Percentiles rank a stretch among this genome's conserved stretches.
Evolutionary conservation across 2,113 vertebrate species (phyloP).

Genomic region (Vidua chalybeata): DNA sequence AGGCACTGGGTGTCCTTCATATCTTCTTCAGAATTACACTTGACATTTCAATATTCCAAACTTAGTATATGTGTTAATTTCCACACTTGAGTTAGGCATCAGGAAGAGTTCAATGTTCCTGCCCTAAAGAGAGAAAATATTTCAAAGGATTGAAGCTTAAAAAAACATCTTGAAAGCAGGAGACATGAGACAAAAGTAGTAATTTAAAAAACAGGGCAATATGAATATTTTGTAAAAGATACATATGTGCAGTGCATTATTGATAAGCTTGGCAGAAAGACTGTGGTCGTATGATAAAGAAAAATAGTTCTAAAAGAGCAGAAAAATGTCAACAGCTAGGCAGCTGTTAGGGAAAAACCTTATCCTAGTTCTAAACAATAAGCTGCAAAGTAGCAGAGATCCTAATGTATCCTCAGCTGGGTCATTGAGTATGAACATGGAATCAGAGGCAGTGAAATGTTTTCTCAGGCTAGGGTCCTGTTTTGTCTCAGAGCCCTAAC

Average conservation of each 20-base stretch:
- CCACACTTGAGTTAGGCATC: neutral
- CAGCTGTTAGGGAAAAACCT: neutral
- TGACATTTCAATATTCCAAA: conserved; percentile 15
- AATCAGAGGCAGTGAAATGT: neutral
- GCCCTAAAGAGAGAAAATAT: neutral
- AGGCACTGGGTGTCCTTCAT: neutral
- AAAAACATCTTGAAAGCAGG: neutral
- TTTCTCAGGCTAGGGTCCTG: fast-evolving
- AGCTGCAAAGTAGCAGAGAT: neutral
- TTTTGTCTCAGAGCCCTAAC: neutral
- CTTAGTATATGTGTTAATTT: neutral
- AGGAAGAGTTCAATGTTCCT: neutral
- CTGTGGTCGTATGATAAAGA: neutral
- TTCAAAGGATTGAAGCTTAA: neutral
- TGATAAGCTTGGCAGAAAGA: neutral
- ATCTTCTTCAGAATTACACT: neutral
- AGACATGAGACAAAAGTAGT: neutral
- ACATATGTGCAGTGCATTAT: neutral
- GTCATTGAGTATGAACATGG: neutral
- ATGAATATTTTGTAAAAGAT: neutral
- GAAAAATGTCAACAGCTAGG: neutral
- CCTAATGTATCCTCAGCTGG: neutral
- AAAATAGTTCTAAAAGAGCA: neutral
- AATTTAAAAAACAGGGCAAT: neutral
- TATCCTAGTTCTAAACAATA: neutral